Evolutionary conservation across 1,140 invertebrate genomes (phyloP).

Genomic region (Drosophila repletoides): DNA sequence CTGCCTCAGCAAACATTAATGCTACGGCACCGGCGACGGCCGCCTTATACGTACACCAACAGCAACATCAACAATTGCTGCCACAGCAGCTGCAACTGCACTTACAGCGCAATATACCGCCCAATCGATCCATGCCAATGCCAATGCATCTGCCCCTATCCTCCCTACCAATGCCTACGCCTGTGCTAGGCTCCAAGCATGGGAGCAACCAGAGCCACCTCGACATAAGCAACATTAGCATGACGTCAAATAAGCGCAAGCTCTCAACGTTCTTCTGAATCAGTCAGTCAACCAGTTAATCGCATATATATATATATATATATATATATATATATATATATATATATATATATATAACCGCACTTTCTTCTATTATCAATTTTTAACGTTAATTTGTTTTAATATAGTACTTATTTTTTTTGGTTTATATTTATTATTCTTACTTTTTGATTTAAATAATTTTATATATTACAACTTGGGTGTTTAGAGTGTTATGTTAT

Average conservation of each 20-base stretch:
- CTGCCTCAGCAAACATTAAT: constrained; percentile 39
- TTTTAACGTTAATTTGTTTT: too few species aligned
- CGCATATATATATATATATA: constrained; percentile 28
- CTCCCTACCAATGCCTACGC: background rate
- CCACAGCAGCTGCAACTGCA: constrained; percentile 6
- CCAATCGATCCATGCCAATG: constrained; percentile 1
- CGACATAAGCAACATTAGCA: constrained; percentile 35
- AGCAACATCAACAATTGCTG: constrained; percentile 19
- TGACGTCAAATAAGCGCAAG: constrained; percentile 75
- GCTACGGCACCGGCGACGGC: constrained; percentile 25
- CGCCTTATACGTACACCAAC: constrained; percentile 6
- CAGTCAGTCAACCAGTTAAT: background rate
- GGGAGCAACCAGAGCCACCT: constrained; percentile 49
- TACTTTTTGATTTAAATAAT: too few species aligned
- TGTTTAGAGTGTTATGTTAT: too few species aligned
- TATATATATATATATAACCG: too few species aligned
- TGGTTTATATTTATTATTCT: too few species aligned
- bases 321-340: constrained; percentile 13
- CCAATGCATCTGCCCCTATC: constrained; percentile 1
- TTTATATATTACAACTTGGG: too few species aligned
- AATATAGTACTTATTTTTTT: too few species aligned
- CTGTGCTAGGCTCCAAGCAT: constrained; percentile 45
- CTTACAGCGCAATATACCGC: constrained; percentile 6
- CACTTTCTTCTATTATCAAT: too few species aligned
- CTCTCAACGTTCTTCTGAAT: constrained; percentile 76